Conservation (phyloP, 1,140 invertebrate genomes). For the Pararge aegeria region DNA sequence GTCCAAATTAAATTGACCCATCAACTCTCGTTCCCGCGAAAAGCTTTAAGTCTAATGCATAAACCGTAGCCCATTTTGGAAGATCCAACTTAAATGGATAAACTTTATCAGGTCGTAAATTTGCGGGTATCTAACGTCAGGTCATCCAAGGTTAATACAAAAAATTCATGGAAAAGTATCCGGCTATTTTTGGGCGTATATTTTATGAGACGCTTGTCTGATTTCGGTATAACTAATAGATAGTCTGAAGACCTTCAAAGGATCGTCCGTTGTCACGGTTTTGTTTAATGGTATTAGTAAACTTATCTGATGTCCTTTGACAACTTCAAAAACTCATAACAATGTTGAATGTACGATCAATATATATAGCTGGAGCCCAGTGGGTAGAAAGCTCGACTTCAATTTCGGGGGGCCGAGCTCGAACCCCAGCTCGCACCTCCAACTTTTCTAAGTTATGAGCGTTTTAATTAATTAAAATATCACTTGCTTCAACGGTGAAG, state of each 20-base stretch:
- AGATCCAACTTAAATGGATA: slow-evolving; percentile 48
- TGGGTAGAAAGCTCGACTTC: too few species aligned
- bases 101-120: slow-evolving; percentile 74
- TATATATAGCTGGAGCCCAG: too few species aligned
- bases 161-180: slow-evolving; percentile 39
- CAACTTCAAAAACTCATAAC: not conserved
- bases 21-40: slow-evolving; percentile 9
- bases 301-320: not conserved
- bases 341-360: not conserved
- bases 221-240: slow-evolving; percentile 23
- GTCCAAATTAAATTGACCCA: slow-evolving; percentile 47
- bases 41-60: slow-evolving; percentile 12
- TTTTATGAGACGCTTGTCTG: slow-evolving; percentile 24
- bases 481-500: too few species aligned
- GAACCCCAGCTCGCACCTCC: too few species aligned
- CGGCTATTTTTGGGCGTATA: slow-evolving; percentile 31
- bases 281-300: slow-evolving; percentile 9
- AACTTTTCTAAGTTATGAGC: too few species aligned
- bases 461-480: too few species aligned
- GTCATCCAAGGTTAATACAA: slow-evolving; percentile 45
- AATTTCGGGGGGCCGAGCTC: too few species aligned
- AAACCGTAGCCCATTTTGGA: slow-evolving; percentile 32
- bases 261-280: slow-evolving; percentile 23
- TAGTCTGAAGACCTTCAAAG: slow-evolving; percentile 10
- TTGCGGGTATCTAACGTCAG: slow-evolving; percentile 64